These are phyloP conservation scores for Drosophila suboccidentalis DNA, from an alignment of 2,888 invertebrate genomes.

Conservation along the genomic window DNA sequence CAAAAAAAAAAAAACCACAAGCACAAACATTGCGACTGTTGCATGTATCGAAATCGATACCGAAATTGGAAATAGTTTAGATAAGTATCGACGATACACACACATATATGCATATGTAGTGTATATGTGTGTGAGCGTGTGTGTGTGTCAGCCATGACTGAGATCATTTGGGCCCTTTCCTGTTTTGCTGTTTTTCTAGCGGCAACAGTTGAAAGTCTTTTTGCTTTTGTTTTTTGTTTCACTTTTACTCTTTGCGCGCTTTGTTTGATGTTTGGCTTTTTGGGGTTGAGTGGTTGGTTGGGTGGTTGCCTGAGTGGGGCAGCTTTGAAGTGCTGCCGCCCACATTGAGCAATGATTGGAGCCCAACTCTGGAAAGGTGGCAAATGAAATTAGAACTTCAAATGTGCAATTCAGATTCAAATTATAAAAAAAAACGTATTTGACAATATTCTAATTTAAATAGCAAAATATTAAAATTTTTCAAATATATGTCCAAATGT, in stretches of 20 bases:
- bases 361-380: neutral
- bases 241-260: slow-evolving; percentile 42
- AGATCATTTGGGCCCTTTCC: slow-evolving; percentile 63
- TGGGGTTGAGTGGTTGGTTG: slow-evolving; percentile 30
- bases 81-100: slow-evolving; percentile 44
- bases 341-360: slow-evolving; percentile 36
- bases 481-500: too few species aligned
- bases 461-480: too few species aligned
- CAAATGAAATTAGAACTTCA: neutral
- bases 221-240: slow-evolving; percentile 13
- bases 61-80: slow-evolving; percentile 47
- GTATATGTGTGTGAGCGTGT: neutral
- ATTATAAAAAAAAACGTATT: too few species aligned
- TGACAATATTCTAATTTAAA: too few species aligned
- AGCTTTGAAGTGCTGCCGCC: slow-evolving; percentile 71
- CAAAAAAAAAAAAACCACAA: slow-evolving; percentile 31
- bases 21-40: slow-evolving; percentile 42
- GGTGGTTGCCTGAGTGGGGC: slow-evolving; percentile 15
- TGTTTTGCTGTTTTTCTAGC: slow-evolving; percentile 19
- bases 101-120: slow-evolving; percentile 7
- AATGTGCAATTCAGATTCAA: too few species aligned
- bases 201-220: slow-evolving; percentile 69
- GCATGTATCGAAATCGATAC: slow-evolving; percentile 43
- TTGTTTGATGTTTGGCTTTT: slow-evolving; percentile 63
- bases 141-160: slow-evolving; percentile 49